Evolutionary conservation across 2,888 invertebrate genomes (phyloP), one percentile per base, ranked within the genome.

Genomic region (Ectemnius lituratus): DNA sequence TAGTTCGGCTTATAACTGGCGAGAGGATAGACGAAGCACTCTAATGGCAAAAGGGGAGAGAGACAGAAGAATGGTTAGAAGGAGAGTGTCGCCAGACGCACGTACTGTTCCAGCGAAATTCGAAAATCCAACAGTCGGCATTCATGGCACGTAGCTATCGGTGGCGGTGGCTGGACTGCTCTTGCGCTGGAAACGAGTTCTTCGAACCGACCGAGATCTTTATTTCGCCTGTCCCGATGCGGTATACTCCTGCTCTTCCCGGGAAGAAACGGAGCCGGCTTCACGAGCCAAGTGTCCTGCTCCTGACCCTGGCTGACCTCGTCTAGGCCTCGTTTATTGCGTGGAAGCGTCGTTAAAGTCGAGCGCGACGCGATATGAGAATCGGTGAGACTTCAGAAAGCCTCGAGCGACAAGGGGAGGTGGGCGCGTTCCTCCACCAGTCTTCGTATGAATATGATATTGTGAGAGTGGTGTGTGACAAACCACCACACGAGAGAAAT

Each of bases 101-200:
- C 67, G 18, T 27, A 47, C 62, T 67, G 68, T 69, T 60, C n/a
- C 77, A 71, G 78, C 78, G 64, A 81, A 80, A 75, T 76, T 77
- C 71, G 68, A 85, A 84, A 81, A 80, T 79, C 62, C 52, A 62
- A 62, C 75, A 62, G 61, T 67, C 57, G 65, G 59, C 62, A 85
- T 80, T 81, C 84, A 14, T 63, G 79, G 76, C 85, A 85, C 85
- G 85, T 85, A 81, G 81, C 76, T 83, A 83, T 83, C 83, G 72
- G 82, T 46, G 52, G 56, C 60, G 70, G 65, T 23, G 66, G 37
- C 37, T 37, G 37, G 37, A 11, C 37, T 37, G 37, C 37, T 37
- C 37, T 37, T 49, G 73, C 62, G 62, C 75, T 62, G 63, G 75
- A 61, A 84, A 84, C 86, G 80, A 72, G 83, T 84, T 86, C 84